Evolutionary conservation across 2,888 invertebrate genomes (phyloP), one percentile per base, ranked within the genome.

Genomic region (Keiferia lycopersicella): DNA sequence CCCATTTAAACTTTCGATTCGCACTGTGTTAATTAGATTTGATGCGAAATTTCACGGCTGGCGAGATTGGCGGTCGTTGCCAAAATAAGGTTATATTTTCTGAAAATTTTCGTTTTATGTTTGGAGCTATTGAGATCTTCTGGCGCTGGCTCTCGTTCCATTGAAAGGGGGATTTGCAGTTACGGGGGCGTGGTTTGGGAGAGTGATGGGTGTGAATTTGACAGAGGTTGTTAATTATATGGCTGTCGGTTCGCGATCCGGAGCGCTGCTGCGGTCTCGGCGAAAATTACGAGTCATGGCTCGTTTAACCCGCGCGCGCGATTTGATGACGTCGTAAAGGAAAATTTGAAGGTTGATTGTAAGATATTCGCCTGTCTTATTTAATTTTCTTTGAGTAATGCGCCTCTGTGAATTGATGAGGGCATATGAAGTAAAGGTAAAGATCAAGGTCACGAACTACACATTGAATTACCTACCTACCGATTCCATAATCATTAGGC

Each of bases 171-270:
- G 79, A 79, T 79, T 79, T 79, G 74, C 72, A 72, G 74, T 65
- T 74, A 79, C 78, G 66, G 59, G 64, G 76, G 77, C 73, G 77
- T 65, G 67, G 65, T 66, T 38, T 64, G 64, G 67, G 71, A 68
- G 77, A 82, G 70, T 79, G 79, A 86, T 82, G 81, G 83, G 82
- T 83, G 84, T 86, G 87, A 84, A 85, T 87, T 83, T 85, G 88
- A 87, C 86, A 84, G 84, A 75, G 81, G 81, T 77, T 82, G 86
- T 87, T 88, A 89, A 89, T 89, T 87, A 86, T 84, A 82, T 80
- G 79, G 77, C 78, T 79, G 79, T 80, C 80, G 78, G 74, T 78
- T 74, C 76, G 51, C 58, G 77, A 82, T 79, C 75, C 67, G 68
- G 67, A 63, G 65, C 62, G 71, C 71, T 79, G 73, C 76, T 80